A percentile compares a stretch with the other conserved stretches of the same genome.
Evolutionary conservation across 1,140 invertebrate species (phyloP).

Genomic region (Asobara japonica): DNA sequence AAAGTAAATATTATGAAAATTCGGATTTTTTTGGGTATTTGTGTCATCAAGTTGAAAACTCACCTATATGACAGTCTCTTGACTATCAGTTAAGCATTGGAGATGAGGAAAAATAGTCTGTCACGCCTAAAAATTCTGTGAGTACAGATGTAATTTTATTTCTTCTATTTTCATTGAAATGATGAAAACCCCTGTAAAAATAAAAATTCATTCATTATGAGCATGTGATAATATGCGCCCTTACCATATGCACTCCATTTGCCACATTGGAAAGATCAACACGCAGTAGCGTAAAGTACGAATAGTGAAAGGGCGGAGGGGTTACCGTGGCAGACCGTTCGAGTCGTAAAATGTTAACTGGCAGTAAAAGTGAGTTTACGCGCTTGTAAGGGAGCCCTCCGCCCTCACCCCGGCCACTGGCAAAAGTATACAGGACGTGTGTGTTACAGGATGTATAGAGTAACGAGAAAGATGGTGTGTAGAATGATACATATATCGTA

Average conservation of each 20-base stretch:
- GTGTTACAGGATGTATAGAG: neutral
- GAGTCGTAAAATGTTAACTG: constrained; percentile 66
- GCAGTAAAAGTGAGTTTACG: constrained; percentile 66
- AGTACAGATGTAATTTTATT: too few species aligned
- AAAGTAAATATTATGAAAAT: too few species aligned
- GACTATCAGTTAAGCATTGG: too few species aligned
- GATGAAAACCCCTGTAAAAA: too few species aligned
- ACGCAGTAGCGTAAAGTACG: constrained; percentile 22
- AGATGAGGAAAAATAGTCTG: too few species aligned
- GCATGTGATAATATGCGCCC: constrained; percentile 11
- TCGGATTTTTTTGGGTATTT: too few species aligned
- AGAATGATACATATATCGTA: neutral
- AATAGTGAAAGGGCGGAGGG: neutral
- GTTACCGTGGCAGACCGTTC: constrained; percentile 51
- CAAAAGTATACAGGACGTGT: neutral
- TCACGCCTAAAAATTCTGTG: too few species aligned
- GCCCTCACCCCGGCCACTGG: constrained; percentile 45
- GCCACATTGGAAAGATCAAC: constrained; percentile 19
- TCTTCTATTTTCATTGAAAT: too few species aligned
- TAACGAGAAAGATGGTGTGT: neutral
- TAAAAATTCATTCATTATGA: constrained; percentile 9
- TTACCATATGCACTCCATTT: neutral
- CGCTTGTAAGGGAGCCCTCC: constrained; percentile 65
- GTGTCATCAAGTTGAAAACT: too few species aligned
- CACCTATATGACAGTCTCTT: too few species aligned